Base-by-base conservation (phyloP, 2,888 invertebrate genomes). In the Netelia virgata region DNA sequence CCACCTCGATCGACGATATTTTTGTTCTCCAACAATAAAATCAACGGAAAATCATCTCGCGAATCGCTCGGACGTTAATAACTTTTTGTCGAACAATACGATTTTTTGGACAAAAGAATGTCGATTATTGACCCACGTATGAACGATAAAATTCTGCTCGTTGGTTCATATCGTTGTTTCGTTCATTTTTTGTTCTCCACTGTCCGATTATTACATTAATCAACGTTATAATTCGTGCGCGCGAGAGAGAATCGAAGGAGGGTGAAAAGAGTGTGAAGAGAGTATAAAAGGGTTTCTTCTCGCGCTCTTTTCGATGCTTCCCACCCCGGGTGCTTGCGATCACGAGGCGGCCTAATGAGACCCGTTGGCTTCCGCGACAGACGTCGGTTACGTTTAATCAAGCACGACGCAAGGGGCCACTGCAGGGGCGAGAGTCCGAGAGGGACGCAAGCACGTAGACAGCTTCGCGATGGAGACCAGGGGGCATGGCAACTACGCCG, bases 331-430 rank as follows among this genome's bases (percentile, higher is more conserved):
- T 28, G 28, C 28, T 28, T 28, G 57, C 70, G 36, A 70, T 70
- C 23, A 36, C 57, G 57, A 36, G 9, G 14, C 57, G 41, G 53
- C 1, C 57, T 70, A 70, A 70, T 70, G 70, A 70, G 70, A 69
- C 55, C 47, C 20, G 66, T 50, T 28, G 50, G 41, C 70, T 57
- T 70, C 57, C 70, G 57, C 11, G 57, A 69, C 69, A n/a, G 57
- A 41, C 70, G 70, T 70, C 70, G 55, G 55, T 70, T 70, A 70
- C 57, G 55, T 70, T 70, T 70, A 70, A 70, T 70, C 57, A 70
- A 41, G 55, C 70, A 28, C 23, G 69, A 6, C 47, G 61, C 14
- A 57, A 11, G 11, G 41, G 16, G n/a, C 55, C 16, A 23, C 57
- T 36, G 57, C 55, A 41, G 2, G 41, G 64, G 14, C 23, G 61